phyloP scores from a whole-genome alignment of 2,797 vertebrate genomes.

The Gambusia yucatana region DNA sequence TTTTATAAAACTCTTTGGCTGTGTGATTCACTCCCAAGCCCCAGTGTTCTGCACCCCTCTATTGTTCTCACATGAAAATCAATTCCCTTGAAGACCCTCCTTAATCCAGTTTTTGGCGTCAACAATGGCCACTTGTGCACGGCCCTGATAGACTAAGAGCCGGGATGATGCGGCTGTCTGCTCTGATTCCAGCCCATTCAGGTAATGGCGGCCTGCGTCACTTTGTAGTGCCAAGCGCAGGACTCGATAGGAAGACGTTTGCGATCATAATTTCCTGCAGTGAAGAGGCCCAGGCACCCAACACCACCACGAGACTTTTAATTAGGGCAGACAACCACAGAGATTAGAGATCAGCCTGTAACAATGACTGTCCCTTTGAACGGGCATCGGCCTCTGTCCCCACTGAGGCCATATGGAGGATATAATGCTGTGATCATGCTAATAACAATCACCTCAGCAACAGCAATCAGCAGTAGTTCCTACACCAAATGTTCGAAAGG shows the following conservation, averaged over 20 bases:
- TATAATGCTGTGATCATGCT: constrained; percentile 76
- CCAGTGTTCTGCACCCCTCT: constrained; percentile 84
- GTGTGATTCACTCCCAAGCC: constrained; percentile 94
- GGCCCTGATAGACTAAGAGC: constrained; percentile 96
- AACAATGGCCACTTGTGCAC: constrained; percentile 99
- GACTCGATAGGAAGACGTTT: constrained; percentile 98
- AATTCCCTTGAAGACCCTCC: constrained; percentile 99
- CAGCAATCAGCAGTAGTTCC: constrained; percentile 54
- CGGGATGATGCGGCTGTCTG: constrained; percentile 99
- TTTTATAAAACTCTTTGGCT: constrained; percentile 95
- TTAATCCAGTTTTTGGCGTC: constrained; percentile 99
- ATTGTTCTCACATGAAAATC: constrained; percentile 99
- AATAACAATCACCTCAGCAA: constrained; percentile 75
- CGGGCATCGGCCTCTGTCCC: constrained; percentile 87
- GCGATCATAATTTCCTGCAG: constrained; percentile 99
- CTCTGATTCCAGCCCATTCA: constrained; percentile 99
- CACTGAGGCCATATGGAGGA: constrained; percentile 83
- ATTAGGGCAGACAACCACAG: constrained; percentile 99
- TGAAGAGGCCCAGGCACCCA: constrained; percentile 85
- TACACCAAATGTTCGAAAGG: constrained; percentile 43
- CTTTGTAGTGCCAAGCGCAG: constrained; percentile 97
- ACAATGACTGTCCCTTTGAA: constrained; percentile 98
- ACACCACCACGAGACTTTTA: constrained; percentile 95
- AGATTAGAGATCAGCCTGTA: constrained; percentile 94
- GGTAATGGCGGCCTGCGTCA: constrained; percentile 90